Percentiles rank a stretch among this genome's conserved stretches.
Evolutionary conservation across 2,888 invertebrate species (phyloP).

Genomic region (Chalcis sispes): DNA sequence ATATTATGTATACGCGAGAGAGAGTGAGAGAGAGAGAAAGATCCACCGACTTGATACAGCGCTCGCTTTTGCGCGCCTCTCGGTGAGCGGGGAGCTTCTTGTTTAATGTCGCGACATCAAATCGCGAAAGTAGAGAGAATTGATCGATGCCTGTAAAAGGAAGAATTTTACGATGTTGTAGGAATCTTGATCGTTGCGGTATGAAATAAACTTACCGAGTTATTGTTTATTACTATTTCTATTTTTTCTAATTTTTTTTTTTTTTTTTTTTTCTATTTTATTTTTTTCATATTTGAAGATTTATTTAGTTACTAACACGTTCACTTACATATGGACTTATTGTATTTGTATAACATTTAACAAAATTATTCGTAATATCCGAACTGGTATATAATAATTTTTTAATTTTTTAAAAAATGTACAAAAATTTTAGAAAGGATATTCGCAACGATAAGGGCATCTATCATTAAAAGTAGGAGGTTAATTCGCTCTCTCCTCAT

Average conservation of each 20-base stretch:
- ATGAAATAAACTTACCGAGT: too few species aligned
- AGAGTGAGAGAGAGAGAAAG: too few species aligned
- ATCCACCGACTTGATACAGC: background rate
- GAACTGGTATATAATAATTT: conserved; percentile 22
- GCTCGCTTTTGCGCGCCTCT: background rate
- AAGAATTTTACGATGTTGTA: background rate
- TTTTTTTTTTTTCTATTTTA: background rate
- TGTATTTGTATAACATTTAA: conserved; percentile 20
- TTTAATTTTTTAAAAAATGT: conserved; percentile 47
- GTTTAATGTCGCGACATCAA: conserved; percentile 5
- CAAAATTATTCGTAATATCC: conserved; percentile 15
- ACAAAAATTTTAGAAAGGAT: conserved; percentile 43
- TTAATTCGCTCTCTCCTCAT: background rate
- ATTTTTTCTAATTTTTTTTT: background rate
- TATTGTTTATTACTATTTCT: too few species aligned
- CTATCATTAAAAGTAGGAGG: conserved; percentile 25
- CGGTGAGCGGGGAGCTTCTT: background rate
- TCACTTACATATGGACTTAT: conserved; percentile 33
- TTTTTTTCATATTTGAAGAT: conserved; percentile 21
- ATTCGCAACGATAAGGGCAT: conserved; percentile 41
- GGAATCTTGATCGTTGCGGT: background rate
- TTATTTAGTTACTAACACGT: conserved; percentile 30
- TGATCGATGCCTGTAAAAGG: conserved; percentile 18
- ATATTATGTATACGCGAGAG: too few species aligned
- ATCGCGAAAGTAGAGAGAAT: background rate